These are phyloP conservation scores for Microctenopoma lineatum DNA, from an alignment of 2,797 vertebrate species.

Conservation along the genomic window DNA sequence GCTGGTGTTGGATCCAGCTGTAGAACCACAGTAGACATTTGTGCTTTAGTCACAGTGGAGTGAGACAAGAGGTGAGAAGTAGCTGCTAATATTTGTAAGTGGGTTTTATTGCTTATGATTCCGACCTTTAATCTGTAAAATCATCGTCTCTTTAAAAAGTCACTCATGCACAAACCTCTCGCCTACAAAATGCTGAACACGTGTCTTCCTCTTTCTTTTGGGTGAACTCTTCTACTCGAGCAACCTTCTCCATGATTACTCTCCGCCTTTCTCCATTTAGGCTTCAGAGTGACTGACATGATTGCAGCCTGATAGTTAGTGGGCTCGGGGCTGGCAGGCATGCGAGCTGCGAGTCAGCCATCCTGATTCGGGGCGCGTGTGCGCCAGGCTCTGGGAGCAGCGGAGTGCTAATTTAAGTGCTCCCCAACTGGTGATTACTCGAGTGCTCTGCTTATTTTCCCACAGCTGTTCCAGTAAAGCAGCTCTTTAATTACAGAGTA, in stretches of 20 bases:
- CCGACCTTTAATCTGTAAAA: neutral
- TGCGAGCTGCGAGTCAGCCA: conserved; percentile 61
- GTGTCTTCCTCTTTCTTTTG: conserved; percentile 16
- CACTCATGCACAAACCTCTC: too few species aligned
- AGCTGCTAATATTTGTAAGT: too few species aligned
- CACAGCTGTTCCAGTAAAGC: conserved; percentile 82
- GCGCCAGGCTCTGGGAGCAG: conserved; percentile 73
- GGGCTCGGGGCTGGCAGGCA: conserved; percentile 63
- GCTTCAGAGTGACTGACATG: conserved; percentile 58
- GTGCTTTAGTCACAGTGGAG: too few species aligned
- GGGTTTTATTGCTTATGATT: neutral
- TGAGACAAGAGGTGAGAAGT: too few species aligned
- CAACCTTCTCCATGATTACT: conserved; percentile 26
- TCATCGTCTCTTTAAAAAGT: too few species aligned
- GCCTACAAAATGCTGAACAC: neutral
- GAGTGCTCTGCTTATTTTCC: conserved; percentile 81
- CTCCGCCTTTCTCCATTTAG: conserved; percentile 50
- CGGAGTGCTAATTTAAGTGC: conserved; percentile 84
- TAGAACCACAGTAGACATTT: too few species aligned
- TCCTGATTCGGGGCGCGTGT: conserved; percentile 76
- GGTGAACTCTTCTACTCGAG: conserved; percentile 20
- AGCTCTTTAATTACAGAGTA: conserved; percentile 84
- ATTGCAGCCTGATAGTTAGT: conserved; percentile 68
- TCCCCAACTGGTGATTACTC: conserved; percentile 86
- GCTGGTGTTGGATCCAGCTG: too few species aligned